Base-by-base conservation (phyloP, 92 coral and sea anemone genomes). In the Zoanthus sociatus region DNA sequence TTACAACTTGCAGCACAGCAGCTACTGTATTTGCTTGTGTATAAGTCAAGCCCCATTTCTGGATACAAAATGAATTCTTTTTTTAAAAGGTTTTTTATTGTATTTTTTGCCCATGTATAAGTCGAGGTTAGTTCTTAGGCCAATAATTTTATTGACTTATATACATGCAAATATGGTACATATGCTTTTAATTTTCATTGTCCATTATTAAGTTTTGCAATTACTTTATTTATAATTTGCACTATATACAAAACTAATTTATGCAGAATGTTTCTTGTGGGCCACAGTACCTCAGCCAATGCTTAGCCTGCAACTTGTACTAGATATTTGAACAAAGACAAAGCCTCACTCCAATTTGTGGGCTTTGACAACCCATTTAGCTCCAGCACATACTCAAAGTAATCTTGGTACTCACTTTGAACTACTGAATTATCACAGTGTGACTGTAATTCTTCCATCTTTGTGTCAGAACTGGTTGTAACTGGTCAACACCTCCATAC, bases 401-500 rank as follows among this genome's bases (percentile, higher is more conserved):
- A 73, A 20, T 73, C 78, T 73, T 73, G 78, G 58, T 73, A 73
- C 17, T 45, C 78, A 45, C 47, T 44, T 46, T n/a, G 32, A 16
- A 45, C 78, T 73, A 73, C 78, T 16, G 78, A n/a, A 73, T 73
- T 73, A 51, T 45, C 78, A 73, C 58, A 73, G 21, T 46, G 78
- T 73, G 56, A 14, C 78, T 12, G 56, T 18, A 20, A 4, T 70
- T 42, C 87, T 20, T 31, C 61, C 31, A 83, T 44, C 77, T 83
- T 83, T 44, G 30, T 54, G 21, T 51, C 50, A n/a, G 78, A 53
- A 83, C 78, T 69, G 87, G 76, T 18, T 83, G 87, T 50, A 87
- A 55, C 78, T 87, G 89, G 73, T 88, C 93, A 30, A 76, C 82
- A 86, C 85, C 3, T 37, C 42, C 42, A 37, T 37, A 37, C 42